Conservation (phyloP, 2,113 vertebrate species). For the Merops nubicus region DNA sequence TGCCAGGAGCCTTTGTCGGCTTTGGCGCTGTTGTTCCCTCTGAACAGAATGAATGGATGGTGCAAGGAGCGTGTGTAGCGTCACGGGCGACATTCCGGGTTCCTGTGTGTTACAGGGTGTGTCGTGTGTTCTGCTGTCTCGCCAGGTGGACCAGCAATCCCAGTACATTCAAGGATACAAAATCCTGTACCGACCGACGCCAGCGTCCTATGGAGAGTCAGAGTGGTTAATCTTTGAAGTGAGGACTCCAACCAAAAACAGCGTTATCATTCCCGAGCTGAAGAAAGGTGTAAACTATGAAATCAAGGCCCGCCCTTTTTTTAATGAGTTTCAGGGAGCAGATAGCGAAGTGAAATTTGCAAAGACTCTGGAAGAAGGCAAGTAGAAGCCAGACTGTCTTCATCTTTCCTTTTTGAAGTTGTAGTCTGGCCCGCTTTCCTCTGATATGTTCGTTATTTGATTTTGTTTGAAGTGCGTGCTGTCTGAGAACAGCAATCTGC, state of each 20-base stretch:
- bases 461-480: conserved; percentile 48
- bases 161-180: conserved; percentile 98
- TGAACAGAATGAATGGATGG: neutral
- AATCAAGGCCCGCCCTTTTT: conserved; percentile 96
- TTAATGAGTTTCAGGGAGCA: conserved; percentile 98
- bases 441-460: conserved; percentile 49
- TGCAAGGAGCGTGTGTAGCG: accelerated
- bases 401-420: conserved; percentile 64
- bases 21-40: neutral
- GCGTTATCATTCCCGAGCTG: conserved; percentile 87
- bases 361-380: conserved; percentile 97
- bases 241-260: conserved; percentile 89
- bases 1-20: neutral
- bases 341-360: conserved; percentile 96
- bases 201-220: conserved; percentile 78
- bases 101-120: neutral
- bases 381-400: conserved; percentile 68
- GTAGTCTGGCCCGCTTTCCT: conserved; percentile 10
- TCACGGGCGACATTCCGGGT: neutral
- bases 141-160: conserved; percentile 95
- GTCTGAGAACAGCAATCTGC: conserved; percentile 18
- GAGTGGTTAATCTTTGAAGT: conserved; percentile 97
- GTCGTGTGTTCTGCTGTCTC: neutral
- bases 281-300: conserved; percentile 94
- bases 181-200: conserved; percentile 89